Conservation (phyloP, 2,797 vertebrate species). For the Pangasius krempfi region DNA sequence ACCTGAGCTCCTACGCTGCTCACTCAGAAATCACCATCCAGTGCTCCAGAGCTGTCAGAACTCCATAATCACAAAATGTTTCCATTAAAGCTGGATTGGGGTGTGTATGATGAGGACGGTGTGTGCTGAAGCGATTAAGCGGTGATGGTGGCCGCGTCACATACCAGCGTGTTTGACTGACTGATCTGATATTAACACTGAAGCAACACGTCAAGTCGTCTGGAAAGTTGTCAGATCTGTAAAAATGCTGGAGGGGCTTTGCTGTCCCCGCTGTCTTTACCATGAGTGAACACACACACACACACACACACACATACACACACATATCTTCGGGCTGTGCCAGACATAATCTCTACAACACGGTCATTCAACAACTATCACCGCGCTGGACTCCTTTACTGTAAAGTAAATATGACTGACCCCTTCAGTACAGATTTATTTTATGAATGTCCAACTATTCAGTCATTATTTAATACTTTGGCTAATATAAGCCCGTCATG, state of each 20-base stretch:
- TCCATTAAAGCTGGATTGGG: constrained; percentile 38
- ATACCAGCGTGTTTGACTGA: constrained; percentile 42
- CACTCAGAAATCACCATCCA: constrained; percentile 5
- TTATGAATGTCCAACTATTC: neutral
- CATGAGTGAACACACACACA: constrained; percentile 35
- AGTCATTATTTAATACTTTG: neutral
- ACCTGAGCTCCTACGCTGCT: constrained; percentile 1
- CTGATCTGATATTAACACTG: constrained; percentile 46
- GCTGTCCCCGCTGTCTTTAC: constrained; percentile 46
- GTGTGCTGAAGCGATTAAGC: constrained; percentile 44
- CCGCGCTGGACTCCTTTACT: neutral
- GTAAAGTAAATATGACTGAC: neutral
- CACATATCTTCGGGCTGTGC: constrained; percentile 27
- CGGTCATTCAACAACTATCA: constrained; percentile 17
- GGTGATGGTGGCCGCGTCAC: constrained; percentile 31
- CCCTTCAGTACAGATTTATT: neutral
- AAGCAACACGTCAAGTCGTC: constrained; percentile 44
- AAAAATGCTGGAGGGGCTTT: constrained; percentile 24
- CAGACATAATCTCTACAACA: constrained; percentile 19
- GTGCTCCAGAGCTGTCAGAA: neutral
- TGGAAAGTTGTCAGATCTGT: constrained; percentile 47
- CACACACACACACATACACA: constrained; percentile 19
- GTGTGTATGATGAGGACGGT: constrained; percentile 31
- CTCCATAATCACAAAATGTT: constrained; percentile 34
- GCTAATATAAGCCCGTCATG: neutral